Evolutionary conservation across 2,113 vertebrate species (phyloP).

Genomic region (Gadus macrocephalus): DNA sequence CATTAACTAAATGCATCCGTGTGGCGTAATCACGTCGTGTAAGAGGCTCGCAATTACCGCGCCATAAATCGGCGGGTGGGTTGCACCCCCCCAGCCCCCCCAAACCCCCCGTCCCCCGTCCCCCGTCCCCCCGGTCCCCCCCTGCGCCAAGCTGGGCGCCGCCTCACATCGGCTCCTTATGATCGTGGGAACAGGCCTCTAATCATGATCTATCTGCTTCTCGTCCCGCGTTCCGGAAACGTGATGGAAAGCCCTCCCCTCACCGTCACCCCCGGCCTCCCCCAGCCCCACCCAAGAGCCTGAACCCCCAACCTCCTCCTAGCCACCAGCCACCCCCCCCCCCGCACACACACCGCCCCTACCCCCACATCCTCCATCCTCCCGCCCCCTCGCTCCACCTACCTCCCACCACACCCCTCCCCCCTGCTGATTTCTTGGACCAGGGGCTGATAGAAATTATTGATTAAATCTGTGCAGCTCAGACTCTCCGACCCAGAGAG

Average conservation of each 20-base stretch:
- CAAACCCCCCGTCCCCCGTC: too few relatives aligned
- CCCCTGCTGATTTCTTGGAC: constrained; percentile 79
- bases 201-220: constrained; percentile 78
- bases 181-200: constrained; percentile 75
- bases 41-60: constrained; percentile 75
- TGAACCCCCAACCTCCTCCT: constrained; percentile 28
- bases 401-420: constrained; percentile 53
- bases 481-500: constrained; percentile 77
- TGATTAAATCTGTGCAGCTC: constrained; percentile 84
- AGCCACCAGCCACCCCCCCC: constrained; percentile 26
- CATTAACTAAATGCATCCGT: constrained; percentile 77
- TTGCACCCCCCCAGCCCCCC: too few relatives aligned
- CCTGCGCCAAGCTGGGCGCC: constrained; percentile 44
- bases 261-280: constrained; percentile 18
- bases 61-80: constrained; percentile 61
- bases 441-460: constrained; percentile 89
- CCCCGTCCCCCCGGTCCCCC: not conserved
- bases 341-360: constrained; percentile 29
- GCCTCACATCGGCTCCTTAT: constrained; percentile 72
- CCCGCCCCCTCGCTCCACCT: constrained; percentile 37
- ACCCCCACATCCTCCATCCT: constrained; percentile 36
- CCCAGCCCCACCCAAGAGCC: constrained; percentile 28
- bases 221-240: constrained; percentile 75
- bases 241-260: constrained; percentile 75
- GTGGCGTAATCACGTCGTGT: constrained; percentile 76